Base-by-base conservation (phyloP, 2,113 vertebrate genomes). In the Tupaia tana region DNA sequence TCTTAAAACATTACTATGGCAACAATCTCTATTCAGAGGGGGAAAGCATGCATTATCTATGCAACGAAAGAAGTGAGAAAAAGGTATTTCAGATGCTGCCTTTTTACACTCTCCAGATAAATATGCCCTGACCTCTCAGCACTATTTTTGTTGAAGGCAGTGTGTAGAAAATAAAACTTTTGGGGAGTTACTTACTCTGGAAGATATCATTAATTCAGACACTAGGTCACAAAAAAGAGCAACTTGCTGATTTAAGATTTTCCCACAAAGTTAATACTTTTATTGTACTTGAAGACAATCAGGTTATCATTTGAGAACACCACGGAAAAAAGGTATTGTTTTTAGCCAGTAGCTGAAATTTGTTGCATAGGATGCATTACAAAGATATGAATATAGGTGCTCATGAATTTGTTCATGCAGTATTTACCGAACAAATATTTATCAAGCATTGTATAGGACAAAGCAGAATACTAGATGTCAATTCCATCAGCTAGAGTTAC, bases 1-100 rank as follows among this genome's bases (percentile, higher is more conserved):
- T 95, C 97, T 98, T 93, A 94, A 98, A 98, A 96, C 92, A 98
- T 98, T 98, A 96, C 98, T 98, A 98, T 98, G 98, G 98, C 97
- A 98, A 98, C 98, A 98, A 96, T 96, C 96, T 95, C 95, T 97
- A 96, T 93, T 96, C 93, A 66, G 96, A 97, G 90, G 96, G 92
- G 96, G 97, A 97, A 96, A 97, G 95, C 87, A 93, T 95, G 77
- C 85, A 97, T 97, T 98, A 95, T 97, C 94, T 92, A 90, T 95
- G 92, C 97, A 96, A 94, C 96, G 95, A 95, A 97, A 96, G 96
- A 98, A 97, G 90, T 88, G 85, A 95, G 91, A 94, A 86, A 91
- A 94, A 89, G 95, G 7, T 63, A 94, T 97, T 97, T 97, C 86
- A 91, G 98, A 83, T 93, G 43, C 66, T 69, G 84, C 85, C 86